Evolutionary conservation across 1,140 invertebrate genomes (phyloP).

Genomic region (Trinorchestia longiramus): DNA sequence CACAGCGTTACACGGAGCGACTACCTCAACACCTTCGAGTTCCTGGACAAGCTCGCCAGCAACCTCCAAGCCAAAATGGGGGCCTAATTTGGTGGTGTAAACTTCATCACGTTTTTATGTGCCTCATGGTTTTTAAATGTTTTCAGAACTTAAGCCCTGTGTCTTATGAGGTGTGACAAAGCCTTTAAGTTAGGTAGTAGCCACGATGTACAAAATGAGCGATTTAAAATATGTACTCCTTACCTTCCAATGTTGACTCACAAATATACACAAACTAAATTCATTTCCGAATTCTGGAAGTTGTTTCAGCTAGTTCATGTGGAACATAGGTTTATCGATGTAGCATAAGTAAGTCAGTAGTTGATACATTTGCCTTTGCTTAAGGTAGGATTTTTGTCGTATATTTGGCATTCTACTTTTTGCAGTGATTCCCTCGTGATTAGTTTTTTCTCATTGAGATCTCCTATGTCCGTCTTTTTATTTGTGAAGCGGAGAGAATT

Average conservation of each 20-base stretch:
- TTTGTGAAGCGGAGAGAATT: not conserved
- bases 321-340: not conserved
- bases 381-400: not conserved
- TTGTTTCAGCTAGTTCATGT: not conserved
- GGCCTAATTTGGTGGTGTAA: constrained; percentile 58
- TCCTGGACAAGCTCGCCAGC: constrained; percentile 94
- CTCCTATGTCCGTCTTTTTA: not conserved
- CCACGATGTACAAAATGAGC: not conserved
- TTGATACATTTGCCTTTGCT: not conserved
- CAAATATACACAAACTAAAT: not conserved
- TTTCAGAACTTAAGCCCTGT: too few species aligned
- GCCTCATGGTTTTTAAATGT: too few species aligned
- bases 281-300: not conserved
- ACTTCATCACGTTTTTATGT: too few species aligned
- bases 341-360: not conserved
- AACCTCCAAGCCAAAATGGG: constrained; percentile 84
- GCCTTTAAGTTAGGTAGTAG: not conserved
- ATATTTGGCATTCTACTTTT: not conserved
- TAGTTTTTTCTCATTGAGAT: not conserved
- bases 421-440: not conserved
- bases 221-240: not conserved
- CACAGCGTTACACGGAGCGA: constrained; percentile 83
- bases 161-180: not conserved
- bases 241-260: not conserved
- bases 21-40: constrained; percentile 98